Conservation (phyloP, 2,113 vertebrate genomes). For the Pelusios castaneus region DNA sequence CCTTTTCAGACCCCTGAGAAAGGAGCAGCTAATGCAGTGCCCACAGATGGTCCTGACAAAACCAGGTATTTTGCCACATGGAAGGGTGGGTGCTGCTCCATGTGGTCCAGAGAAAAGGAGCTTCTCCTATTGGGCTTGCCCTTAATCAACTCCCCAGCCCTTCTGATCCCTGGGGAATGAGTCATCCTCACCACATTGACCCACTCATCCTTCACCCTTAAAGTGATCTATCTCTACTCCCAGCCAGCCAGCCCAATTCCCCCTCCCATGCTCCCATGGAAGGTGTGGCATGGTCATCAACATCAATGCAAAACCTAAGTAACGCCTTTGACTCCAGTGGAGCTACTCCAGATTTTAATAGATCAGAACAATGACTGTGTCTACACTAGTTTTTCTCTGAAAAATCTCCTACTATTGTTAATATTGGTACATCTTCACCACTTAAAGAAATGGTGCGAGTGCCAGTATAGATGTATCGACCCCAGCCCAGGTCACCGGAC, state of each 20-base stretch:
- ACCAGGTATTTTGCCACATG: neutral
- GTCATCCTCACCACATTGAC: neutral
- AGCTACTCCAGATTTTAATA: neutral
- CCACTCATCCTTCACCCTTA: neutral
- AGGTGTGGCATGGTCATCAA: too few species aligned
- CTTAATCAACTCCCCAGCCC: neutral
- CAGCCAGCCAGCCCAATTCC: neutral
- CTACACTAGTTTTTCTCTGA: neutral
- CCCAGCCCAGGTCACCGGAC: neutral
- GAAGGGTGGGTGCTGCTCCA: neutral
- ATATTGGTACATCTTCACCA: neutral
- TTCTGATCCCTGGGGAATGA: neutral
- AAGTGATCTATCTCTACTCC: neutral
- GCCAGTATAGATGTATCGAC: neutral
- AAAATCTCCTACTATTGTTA: neutral
- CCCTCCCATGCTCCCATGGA: too few species aligned
- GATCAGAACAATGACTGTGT: neutral
- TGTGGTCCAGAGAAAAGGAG: neutral
- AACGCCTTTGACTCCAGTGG: neutral
- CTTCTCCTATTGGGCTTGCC: neutral
- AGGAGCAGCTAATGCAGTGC: neutral
- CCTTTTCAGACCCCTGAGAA: neutral
- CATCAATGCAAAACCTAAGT: neutral
- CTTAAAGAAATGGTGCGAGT: neutral
- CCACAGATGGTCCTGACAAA: neutral